Evolutionary conservation across 2,888 invertebrate species (phyloP).

Genomic region (Lysandra bellargus): DNA sequence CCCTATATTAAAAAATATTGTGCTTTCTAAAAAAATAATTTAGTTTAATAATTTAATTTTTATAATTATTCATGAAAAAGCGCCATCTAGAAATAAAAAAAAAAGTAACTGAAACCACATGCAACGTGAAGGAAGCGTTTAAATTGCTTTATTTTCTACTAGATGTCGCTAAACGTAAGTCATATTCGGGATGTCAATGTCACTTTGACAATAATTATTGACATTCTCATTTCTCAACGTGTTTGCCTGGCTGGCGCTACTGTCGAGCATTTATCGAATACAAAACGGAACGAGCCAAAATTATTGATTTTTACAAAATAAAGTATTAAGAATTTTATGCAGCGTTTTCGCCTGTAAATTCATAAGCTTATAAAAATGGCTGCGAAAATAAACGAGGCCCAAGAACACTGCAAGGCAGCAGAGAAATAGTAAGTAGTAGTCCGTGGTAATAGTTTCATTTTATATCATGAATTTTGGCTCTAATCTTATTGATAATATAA

Average conservation of each 20-base stretch:
- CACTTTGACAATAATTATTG: neutral
- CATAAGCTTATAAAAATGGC: conserved; percentile 49
- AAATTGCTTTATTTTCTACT: too few relatives aligned
- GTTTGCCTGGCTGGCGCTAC: neutral
- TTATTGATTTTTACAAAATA: conserved; percentile 32
- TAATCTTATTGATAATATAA: neutral
- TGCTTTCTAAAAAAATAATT: too few relatives aligned
- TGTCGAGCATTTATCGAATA: neutral
- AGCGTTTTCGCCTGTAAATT: neutral
- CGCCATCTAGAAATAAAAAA: too few relatives aligned
- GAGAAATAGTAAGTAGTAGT: conserved; percentile 86
- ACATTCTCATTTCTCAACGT: too few relatives aligned
- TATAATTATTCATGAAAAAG: too few relatives aligned
- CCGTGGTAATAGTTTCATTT: neutral
- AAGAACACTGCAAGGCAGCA: conserved; percentile 88
- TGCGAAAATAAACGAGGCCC: conserved; percentile 86
- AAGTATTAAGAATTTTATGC: conserved; percentile 18
- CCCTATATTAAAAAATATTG: too few relatives aligned
- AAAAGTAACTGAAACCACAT: too few relatives aligned
- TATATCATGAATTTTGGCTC: neutral
- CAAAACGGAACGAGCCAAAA: conserved; percentile 4
- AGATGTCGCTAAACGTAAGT: neutral
- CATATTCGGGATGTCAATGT: neutral
- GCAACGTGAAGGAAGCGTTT: too few relatives aligned
- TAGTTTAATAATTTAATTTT: too few relatives aligned